Conservation (phyloP, 2,113 vertebrate species). For the Rhynchomys soricoides region DNA sequence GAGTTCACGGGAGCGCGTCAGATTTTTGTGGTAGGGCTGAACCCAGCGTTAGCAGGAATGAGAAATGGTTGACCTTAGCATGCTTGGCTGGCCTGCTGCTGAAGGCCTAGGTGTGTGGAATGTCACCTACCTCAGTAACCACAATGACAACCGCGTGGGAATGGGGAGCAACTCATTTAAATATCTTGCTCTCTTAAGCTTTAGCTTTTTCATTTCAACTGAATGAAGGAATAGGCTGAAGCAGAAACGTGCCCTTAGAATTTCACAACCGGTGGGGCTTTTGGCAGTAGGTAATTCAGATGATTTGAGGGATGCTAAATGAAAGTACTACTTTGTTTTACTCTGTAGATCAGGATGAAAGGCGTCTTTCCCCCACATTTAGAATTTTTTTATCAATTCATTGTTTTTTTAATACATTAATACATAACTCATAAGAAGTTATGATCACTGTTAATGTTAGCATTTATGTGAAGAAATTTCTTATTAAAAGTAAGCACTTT, state of each 20-base stretch:
- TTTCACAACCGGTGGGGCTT: constrained; percentile 57
- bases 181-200: not conserved
- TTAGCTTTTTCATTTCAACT: constrained; percentile 26
- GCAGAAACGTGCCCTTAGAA: constrained; percentile 54
- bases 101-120: not conserved
- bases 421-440: constrained; percentile 27
- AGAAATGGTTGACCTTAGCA: not conserved
- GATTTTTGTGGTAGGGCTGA: not conserved
- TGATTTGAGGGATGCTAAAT: constrained; percentile 68
- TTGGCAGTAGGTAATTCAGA: constrained; percentile 59
- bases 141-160: not conserved
- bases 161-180: not conserved
- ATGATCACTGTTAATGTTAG: not conserved
- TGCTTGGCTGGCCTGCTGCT: not conserved
- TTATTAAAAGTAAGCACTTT: not conserved
- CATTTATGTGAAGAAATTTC: constrained; percentile 41
- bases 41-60: not conserved
- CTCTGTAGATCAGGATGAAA: constrained; percentile 44
- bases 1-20: not conserved
- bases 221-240: constrained; percentile 64
- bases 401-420: no score
- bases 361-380: not conserved
- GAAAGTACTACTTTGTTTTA: constrained; percentile 54
- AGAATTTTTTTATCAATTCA: constrained; percentile 12
- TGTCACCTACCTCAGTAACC: not conserved